Evolutionary conservation across 92 coral and sea anemone genomes (phyloP), one percentile per base, ranked within the genome.

Genomic region (Porites cylindrica): DNA sequence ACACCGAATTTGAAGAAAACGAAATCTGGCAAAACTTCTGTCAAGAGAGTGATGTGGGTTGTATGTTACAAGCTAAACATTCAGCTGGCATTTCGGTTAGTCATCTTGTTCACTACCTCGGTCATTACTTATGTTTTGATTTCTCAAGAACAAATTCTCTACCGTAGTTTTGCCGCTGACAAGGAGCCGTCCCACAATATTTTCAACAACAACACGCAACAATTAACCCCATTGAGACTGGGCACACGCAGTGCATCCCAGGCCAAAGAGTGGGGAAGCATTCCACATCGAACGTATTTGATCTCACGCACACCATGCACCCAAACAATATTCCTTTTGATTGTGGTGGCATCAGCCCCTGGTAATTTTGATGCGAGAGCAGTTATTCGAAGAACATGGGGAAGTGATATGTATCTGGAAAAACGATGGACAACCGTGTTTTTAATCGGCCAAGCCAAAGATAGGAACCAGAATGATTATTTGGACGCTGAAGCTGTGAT

Each of bases 321-420:
- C 0, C 61, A 66, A 19, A 52, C 66, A 51, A 1, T 66, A 1
- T 66, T 80, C 16, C 67, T 89, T 61, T 32, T 92, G 29, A 85
- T 89, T 18, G 61, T 92, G 19, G 93, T 89, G 5, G 64, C 87
- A 1, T 76, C 92, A 61, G 73, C 83, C 20, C 83, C 90, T 17
- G 78, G 77, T 10, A 12, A 85, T 61, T 76, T 86, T 59, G 89
- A 89, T 65, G 78, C 88, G 14, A 75, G 95, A 29, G 51, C 52
- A 8, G 51, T 65, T 20, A 89, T 92, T 63, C 92, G 95, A 4
- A 81, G 78, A 64, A 89, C 92, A 13, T 85, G 95, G 95, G 95
- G 85, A 1, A 64, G 71, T 1, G 92, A 85, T 72, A 60, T 16
- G 14, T 81, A 88, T 0, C 1, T 81, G 10, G 10, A 0, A 1